These are phyloP conservation scores for Thumatha senex DNA, from an alignment of 2,888 invertebrate species.

Conservation along the genomic window DNA sequence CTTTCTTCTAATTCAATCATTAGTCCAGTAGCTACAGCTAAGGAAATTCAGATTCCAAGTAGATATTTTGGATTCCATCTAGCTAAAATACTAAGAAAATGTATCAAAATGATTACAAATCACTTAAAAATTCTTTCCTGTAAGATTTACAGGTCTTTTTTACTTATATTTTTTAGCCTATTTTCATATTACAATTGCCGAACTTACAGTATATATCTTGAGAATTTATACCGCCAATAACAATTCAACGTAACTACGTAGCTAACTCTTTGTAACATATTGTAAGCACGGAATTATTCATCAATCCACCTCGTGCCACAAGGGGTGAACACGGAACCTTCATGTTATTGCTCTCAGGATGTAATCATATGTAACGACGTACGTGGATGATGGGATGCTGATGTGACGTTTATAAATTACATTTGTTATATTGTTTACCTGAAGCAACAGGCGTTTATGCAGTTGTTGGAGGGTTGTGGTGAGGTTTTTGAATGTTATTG, in stretches of 20 bases:
- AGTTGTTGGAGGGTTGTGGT: not conserved
- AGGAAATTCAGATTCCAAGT: too few species aligned
- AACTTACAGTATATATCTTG: too few species aligned
- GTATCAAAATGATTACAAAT: too few species aligned
- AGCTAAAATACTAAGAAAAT: too few species aligned
- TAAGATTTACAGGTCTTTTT: too few species aligned
- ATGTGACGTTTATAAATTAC: slow-evolving; percentile 5
- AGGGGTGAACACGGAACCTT: not conserved
- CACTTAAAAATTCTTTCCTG: too few species aligned
- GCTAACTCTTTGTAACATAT: slow-evolving; percentile 3
- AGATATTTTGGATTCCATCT: too few species aligned
- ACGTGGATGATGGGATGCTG: slow-evolving; percentile 2
- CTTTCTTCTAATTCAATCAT: too few species aligned
- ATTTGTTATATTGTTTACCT: slow-evolving; percentile 7
- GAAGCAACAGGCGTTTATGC: not conserved
- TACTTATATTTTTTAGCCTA: too few species aligned
- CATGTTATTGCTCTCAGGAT: slow-evolving; percentile 1
- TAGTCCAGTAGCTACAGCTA: too few species aligned
- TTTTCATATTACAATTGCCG: too few species aligned
- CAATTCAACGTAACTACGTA: slow-evolving; percentile 1
- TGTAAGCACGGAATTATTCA: slow-evolving; percentile 11
- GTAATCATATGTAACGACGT: slow-evolving; percentile 6
- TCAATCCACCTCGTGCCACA: not conserved
- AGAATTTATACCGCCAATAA: not conserved
- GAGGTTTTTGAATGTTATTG: not conserved